Conservation (phyloP, 2,888 invertebrate genomes). For the Eudemis profundana region DNA sequence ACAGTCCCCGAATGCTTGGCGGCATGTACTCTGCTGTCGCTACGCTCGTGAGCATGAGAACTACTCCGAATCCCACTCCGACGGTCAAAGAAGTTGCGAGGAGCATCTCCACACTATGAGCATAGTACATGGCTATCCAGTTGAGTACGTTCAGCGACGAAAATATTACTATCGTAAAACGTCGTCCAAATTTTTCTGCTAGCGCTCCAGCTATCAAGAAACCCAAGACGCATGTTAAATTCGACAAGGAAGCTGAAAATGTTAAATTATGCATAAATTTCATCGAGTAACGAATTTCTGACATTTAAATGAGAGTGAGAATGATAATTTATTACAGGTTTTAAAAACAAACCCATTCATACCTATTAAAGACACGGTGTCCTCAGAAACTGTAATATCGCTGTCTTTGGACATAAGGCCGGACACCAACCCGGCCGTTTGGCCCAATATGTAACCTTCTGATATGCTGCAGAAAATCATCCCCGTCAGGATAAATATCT, state of each 20-base stretch:
- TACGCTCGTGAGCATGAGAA: neutral
- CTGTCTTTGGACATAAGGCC: neutral
- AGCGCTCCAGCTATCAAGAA: neutral
- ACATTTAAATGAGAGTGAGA: too few species aligned
- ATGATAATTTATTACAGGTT: too few species aligned
- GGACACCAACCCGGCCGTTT: neutral
- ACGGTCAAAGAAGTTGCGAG: neutral
- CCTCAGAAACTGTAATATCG: neutral
- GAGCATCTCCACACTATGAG: neutral
- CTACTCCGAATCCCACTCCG: neutral
- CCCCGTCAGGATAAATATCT: neutral
- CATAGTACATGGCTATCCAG: neutral
- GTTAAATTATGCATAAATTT: neutral
- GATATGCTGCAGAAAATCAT: constrained; percentile 2
- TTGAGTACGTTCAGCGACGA: neutral
- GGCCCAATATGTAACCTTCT: neutral
- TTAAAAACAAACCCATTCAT: neutral
- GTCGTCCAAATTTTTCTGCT: neutral
- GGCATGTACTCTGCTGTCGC: neutral
- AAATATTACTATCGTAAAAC: neutral
- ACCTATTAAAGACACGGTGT: neutral
- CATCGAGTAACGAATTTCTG: too few species aligned
- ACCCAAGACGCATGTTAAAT: neutral
- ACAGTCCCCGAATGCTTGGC: neutral
- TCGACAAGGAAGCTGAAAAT: neutral